Conservation (phyloP, 1,140 invertebrate species). For the Scaptomyza graminum region DNA sequence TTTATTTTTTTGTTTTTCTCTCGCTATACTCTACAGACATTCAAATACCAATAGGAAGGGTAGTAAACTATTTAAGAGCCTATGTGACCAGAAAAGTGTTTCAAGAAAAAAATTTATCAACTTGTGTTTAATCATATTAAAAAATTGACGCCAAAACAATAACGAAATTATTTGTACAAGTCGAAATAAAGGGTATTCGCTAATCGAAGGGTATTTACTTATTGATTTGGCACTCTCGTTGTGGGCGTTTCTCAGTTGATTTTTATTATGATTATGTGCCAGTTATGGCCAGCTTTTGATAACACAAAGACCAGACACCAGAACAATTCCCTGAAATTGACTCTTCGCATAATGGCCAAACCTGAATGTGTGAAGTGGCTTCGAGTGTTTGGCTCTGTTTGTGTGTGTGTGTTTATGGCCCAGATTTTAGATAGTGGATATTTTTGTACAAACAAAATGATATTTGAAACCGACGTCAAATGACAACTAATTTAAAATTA, state of each 20-base stretch:
- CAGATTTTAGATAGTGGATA: constrained; percentile 29
- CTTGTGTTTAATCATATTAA: too few species aligned
- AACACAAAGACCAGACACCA: constrained; percentile 43
- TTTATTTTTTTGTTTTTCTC: constrained; percentile 56
- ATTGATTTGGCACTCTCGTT: too few species aligned
- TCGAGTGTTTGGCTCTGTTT: background rate
- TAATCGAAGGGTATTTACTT: background rate
- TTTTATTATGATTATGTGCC: constrained; percentile 50
- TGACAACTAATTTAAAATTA: background rate
- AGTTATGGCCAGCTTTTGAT: constrained; percentile 41
- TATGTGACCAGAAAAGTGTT: too few species aligned
- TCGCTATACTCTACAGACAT: constrained; percentile 20
- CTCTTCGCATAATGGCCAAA: constrained; percentile 47
- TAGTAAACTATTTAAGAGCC: too few species aligned
- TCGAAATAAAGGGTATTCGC: too few species aligned
- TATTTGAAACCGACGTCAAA: background rate
- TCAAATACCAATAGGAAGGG: background rate
- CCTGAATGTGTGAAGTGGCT: constrained; percentile 22
- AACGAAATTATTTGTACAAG: too few species aligned
- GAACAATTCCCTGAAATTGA: constrained; percentile 43
- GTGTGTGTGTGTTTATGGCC: constrained; percentile 31
- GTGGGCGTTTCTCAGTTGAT: background rate
- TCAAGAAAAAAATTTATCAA: too few species aligned
- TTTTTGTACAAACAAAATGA: constrained; percentile 1
- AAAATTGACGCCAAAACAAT: too few species aligned